phyloP scores from a whole-genome alignment of 1,140 invertebrate genomes.

The Penaeus chinensis region DNA sequence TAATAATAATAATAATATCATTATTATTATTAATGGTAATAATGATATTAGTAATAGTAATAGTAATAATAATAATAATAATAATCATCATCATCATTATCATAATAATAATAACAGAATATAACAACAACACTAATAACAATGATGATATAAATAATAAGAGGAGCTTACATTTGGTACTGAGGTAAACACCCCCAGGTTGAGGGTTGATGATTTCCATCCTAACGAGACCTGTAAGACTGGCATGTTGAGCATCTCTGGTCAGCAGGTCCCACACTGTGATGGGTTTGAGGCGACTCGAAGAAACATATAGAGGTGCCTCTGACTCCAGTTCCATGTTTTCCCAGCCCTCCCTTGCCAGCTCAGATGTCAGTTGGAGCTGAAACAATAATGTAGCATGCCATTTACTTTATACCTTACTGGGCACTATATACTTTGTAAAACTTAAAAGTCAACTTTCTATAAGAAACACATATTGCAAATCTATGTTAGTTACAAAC shows the following conservation, averaged over 20 bases:
- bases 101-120: too few species aligned
- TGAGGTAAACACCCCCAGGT: conserved; percentile 46
- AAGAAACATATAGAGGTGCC: conserved; percentile 23
- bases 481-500: neutral
- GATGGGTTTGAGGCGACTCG: conserved; percentile 13
- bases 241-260: conserved; percentile 14
- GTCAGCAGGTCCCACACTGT: conserved; percentile 40
- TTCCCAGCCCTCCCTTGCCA: conserved; percentile 24
- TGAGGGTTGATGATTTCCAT: conserved; percentile 42
- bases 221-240: conserved; percentile 16
- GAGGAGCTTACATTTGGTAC: conserved; percentile 19
- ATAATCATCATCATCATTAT: too few species aligned
- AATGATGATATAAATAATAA: neutral
- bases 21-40: too few species aligned
- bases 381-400: neutral
- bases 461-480: neutral
- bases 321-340: conserved; percentile 34
- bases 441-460: neutral
- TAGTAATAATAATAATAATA: too few species aligned
- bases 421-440: neutral
- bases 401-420: too few species aligned
- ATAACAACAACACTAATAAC: neutral
- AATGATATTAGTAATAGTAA: too few species aligned
- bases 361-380: conserved; percentile 28
- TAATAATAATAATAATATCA: too few species aligned